Evolutionary conservation across 35 echinoderm and acorn worm species (phyloP), one percentile per base, ranked within the genome.

Genomic region (Apostichopus parvimensis): DNA sequence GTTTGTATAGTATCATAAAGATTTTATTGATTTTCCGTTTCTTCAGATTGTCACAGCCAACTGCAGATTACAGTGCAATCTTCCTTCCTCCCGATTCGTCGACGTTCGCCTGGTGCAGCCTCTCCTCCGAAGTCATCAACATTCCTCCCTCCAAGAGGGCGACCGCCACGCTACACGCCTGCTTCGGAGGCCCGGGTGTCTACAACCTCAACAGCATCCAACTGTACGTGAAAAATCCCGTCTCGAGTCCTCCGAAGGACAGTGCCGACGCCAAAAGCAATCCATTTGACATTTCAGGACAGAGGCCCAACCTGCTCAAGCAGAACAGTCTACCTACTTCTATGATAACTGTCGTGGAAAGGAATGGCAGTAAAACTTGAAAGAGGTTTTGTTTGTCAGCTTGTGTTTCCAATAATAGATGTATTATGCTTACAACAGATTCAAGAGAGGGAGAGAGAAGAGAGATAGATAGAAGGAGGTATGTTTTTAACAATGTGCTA

Each of bases 191-290:
- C 5, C 95, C 94, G n/a, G 97, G 97, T 23, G 94, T 99, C 8
- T 99, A 91, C 78, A 95, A 99, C 87, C 91, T 99, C 5, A 96
- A 87, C 78, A 92, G 93, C 86, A 93, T 96, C 87, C 94, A 86
- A 52, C 86, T 98, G 59, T 73, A 83, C 26, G 93, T 92, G 6
- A 84, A 60, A 23, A 57, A 91, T 24, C 34, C 72, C 1, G 52
- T 15, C 78, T 55, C 65, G 55, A 52, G 89, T 6, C 54, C 75
- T 77, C 68, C 79, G n/a, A 58, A 23, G 62, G 61, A 61, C 75
- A 91, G 89, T 91, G 17, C 66, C 13, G 92, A 87, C 26, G 25
- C 59, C 22, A 71, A 87, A 77, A 88, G 73, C 57, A 72, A 45
- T 1, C 52, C 55, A 53, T 78, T 79, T 91, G 52, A 79, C 45